phyloP scores from a whole-genome alignment of 2,888 invertebrate genomes.

The Caenorhabditis zanzibari region DNA sequence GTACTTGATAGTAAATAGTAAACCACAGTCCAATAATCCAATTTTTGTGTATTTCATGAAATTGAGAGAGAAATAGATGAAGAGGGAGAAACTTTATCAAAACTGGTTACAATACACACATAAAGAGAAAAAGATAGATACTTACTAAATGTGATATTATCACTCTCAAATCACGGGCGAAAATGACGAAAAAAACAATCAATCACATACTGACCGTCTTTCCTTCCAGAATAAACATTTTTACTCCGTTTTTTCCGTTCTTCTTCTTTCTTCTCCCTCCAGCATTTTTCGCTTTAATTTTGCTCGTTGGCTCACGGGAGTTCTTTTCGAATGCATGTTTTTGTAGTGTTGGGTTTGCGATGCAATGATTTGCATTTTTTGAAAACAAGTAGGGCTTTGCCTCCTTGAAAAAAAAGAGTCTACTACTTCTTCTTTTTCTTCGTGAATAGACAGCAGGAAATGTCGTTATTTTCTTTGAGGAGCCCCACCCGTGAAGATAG shows the following conservation, averaged over 20 bases:
- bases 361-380: slow-evolving; percentile 61
- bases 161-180: slow-evolving; percentile 43
- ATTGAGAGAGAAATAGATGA: slow-evolving; percentile 28
- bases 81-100: slow-evolving; percentile 42
- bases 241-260: background rate
- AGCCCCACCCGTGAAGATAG: background rate
- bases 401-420: slow-evolving; percentile 43
- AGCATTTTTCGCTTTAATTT: slow-evolving; percentile 16
- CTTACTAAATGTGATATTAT: slow-evolving; percentile 48
- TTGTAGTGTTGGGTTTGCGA: slow-evolving; percentile 43
- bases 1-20: slow-evolving; percentile 18
- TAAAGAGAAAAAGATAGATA: slow-evolving; percentile 17
- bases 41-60: slow-evolving; percentile 29
- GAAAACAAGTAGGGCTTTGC: slow-evolving; percentile 61
- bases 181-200: slow-evolving; percentile 33
- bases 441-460: slow-evolving; percentile 63
- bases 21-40: slow-evolving; percentile 26
- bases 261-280: background rate
- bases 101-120: slow-evolving; percentile 50
- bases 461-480: slow-evolving; percentile 54
- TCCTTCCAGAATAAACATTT: slow-evolving; percentile 31
- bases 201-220: slow-evolving; percentile 45
- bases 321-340: slow-evolving; percentile 27
- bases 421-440: slow-evolving; percentile 18
- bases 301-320: slow-evolving; percentile 3